Base-by-base conservation (phyloP, 1,140 invertebrate genomes). In the Drosophila santomea region DNA sequence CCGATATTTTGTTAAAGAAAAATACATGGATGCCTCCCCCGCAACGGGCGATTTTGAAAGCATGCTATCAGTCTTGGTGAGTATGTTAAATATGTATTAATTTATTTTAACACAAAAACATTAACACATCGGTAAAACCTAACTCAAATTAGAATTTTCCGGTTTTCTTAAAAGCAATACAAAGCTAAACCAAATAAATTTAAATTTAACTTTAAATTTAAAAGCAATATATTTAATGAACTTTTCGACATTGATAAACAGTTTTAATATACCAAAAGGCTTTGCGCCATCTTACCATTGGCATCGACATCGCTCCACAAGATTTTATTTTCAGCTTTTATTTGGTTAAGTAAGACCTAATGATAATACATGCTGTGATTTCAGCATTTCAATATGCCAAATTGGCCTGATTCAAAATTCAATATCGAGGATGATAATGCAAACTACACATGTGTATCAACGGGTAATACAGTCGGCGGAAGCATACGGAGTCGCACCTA, bases 11-110 rank as follows among this genome's bases (percentile, higher is more conserved):
- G 94, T 97, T 10, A 94, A 94, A 45, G 94, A 94, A 39, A 94
- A 93, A 36, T 95, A 95, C 38, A 93, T 95, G 90, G 93, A 95
- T 43, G 93, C 96, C 57, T 95, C 97, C 92, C 92, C 95, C 51
- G 93, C 94, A 64, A 96, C 95, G 17, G 97, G 97, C 79, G 96
- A 98, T 89, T 98, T 98, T 85, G 96, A 97, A 92, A 97, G 97
- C 36, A 95, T 97, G 20, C 94, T 96, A 60, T 97, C 97, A 7
- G 97, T 95, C 47, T 93, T 98, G 85, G 95, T 96, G 92, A 93
- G 93, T 92, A 59, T 8, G 10, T 8, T 44, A 11, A 14, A 4
- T 7, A 36, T 2, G 15, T 38, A 4, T 3, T 38, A 35, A 32
- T 48, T 38, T 38, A 4, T 14, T 32, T 7, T 25, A 25, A 4